A percentile compares a stretch with the other conserved stretches of the same genome.
These are phyloP conservation scores for Neofelis nebulosa DNA, from an alignment of 2,113 vertebrate genomes.

Conservation along the genomic window DNA sequence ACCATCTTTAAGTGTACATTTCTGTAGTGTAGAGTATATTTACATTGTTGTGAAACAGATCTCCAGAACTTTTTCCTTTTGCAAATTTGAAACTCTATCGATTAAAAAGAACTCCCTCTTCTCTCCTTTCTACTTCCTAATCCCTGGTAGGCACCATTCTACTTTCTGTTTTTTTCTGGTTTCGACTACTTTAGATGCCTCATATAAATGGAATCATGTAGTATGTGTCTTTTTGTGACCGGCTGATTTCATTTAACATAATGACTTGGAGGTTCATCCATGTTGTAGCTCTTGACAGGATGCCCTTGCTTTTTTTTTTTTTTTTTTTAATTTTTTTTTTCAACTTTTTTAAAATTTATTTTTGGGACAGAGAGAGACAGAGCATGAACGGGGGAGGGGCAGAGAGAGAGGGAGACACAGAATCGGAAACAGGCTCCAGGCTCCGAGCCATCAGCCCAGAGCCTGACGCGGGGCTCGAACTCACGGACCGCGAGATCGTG, in stretches of 20 bases:
- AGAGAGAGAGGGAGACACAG: too few relatives aligned
- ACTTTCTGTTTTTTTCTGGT: conserved; percentile 18
- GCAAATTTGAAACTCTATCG: neutral
- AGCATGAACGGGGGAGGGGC: too few relatives aligned
- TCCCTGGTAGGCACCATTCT: neutral
- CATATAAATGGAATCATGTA: neutral
- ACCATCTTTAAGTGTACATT: neutral
- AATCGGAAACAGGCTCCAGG: too few relatives aligned
- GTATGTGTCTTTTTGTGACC: conserved; percentile 17
- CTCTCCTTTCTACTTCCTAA: neutral
- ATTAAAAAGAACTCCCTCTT: neutral
- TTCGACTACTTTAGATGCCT: neutral
- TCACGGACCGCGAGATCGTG: too few relatives aligned
- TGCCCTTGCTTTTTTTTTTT: conserved; percentile 41
- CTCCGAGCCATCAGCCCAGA: too few relatives aligned
- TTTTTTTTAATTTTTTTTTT: too few relatives aligned
- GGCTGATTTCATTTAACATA: neutral
- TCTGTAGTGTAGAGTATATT: neutral
- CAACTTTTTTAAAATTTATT: too few relatives aligned
- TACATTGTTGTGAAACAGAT: conserved; percentile 15
- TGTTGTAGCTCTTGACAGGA: neutral
- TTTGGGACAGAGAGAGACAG: too few relatives aligned
- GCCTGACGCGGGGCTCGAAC: too few relatives aligned
- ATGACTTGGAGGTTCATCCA: neutral
- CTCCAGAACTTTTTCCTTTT: conserved; percentile 12